These are phyloP conservation scores for Myzus persicae DNA, from an alignment of 1,140 invertebrate genomes.

Conservation along the genomic window DNA sequence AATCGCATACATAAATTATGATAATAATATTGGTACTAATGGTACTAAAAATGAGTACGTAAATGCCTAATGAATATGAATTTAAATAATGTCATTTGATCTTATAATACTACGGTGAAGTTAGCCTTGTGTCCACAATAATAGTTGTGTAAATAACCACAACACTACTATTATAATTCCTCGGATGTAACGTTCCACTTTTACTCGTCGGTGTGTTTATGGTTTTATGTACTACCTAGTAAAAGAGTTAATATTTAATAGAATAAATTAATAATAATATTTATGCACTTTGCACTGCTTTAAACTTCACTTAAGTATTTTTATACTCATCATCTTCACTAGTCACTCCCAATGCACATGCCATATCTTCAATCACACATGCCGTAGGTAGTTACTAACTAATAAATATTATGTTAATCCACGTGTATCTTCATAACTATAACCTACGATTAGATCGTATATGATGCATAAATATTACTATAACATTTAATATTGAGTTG, in stretches of 20 bases:
- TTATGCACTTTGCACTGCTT: background rate
- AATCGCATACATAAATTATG: background rate
- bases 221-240: background rate
- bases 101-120: background rate
- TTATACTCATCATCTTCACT: background rate
- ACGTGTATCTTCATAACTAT: background rate
- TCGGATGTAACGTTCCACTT: background rate
- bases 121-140: background rate
- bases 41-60: background rate
- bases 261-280: background rate
- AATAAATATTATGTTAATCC: conserved; percentile 9
- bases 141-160: background rate
- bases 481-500: conserved; percentile 10
- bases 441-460: background rate
- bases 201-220: background rate
- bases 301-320: background rate
- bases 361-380: background rate
- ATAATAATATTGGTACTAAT: background rate
- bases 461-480: background rate
- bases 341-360: background rate
- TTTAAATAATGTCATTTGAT: background rate
- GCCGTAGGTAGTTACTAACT: background rate
- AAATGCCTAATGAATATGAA: background rate
- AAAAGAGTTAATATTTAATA: background rate
- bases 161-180: background rate